Evolutionary conservation across 1,140 invertebrate species (phyloP).

Genomic region (Ceratina calcarata): DNA sequence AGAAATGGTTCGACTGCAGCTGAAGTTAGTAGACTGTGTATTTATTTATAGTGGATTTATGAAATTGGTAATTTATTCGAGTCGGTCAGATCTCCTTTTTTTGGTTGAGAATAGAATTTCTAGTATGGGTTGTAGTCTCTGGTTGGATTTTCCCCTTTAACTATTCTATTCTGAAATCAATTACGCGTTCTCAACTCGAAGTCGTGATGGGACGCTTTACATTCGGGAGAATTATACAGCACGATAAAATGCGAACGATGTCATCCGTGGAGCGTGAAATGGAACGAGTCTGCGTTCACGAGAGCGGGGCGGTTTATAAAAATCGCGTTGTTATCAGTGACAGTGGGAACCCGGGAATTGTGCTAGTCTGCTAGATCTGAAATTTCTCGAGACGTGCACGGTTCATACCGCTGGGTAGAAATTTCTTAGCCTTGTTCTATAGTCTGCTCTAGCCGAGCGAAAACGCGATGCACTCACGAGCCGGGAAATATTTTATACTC

Average conservation of each 20-base stretch:
- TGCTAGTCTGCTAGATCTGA: slow-evolving; percentile 15
- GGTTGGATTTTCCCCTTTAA: too few relatives aligned
- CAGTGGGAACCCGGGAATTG: slow-evolving; percentile 27
- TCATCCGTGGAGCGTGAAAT: slow-evolving; percentile 18
- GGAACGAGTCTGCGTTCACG: slow-evolving; percentile 9
- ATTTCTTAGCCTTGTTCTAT: slow-evolving; percentile 35
- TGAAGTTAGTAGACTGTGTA: slow-evolving; percentile 1
- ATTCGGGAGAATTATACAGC: background rate
- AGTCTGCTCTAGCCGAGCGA: slow-evolving; percentile 29
- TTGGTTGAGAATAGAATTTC: too few relatives aligned
- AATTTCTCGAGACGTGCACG: slow-evolving; percentile 49
- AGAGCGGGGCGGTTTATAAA: slow-evolving; percentile 31
- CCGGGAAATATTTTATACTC: slow-evolving; percentile 69
- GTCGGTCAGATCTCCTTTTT: too few relatives aligned
- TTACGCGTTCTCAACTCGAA: background rate
- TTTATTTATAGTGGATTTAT: too few relatives aligned
- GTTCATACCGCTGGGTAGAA: slow-evolving; percentile 54
- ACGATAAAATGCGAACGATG: slow-evolving; percentile 22
- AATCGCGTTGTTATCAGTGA: slow-evolving; percentile 28
- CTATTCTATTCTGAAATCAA: background rate
- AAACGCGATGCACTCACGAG: slow-evolving; percentile 63
- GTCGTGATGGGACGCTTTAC: background rate
- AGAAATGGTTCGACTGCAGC: too few relatives aligned
- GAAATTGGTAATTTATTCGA: too few relatives aligned
- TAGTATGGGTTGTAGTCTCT: too few relatives aligned